phyloP scores from a whole-genome alignment of 2,113 vertebrate species.

The Paracanthobrama guichenoti region DNA sequence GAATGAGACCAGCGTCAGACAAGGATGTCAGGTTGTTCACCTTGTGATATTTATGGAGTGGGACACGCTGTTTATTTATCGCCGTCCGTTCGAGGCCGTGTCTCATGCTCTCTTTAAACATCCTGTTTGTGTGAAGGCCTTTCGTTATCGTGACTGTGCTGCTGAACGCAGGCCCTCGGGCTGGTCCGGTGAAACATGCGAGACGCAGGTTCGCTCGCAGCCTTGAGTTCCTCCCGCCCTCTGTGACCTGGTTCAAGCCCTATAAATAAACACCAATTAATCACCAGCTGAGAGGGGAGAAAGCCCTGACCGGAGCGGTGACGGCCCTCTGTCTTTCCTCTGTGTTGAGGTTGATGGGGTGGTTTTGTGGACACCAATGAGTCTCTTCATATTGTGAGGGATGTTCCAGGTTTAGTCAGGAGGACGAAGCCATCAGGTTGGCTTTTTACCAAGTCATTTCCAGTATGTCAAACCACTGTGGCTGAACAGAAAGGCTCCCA shows the following conservation, averaged over 20 bases:
- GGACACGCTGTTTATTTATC: conserved; percentile 63
- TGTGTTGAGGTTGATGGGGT: background rate
- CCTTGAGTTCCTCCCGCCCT: conserved; percentile 61
- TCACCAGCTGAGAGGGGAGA: conserved; percentile 76
- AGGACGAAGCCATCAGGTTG: too few relatives aligned
- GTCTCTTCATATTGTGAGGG: background rate
- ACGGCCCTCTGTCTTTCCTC: conserved; percentile 46
- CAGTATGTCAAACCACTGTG: too few relatives aligned
- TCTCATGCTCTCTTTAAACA: conserved; percentile 68
- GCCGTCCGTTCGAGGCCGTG: conserved; percentile 54
- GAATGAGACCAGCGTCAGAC: conserved; percentile 35
- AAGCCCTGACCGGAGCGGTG: conserved; percentile 69
- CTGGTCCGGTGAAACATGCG: conserved; percentile 70
- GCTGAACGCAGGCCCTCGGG: conserved; percentile 58
- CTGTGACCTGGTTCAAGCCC: conserved; percentile 71
- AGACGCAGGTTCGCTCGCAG: conserved; percentile 70
- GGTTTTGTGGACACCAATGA: background rate
- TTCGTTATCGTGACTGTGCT: conserved; percentile 60
- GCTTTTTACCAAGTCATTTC: too few relatives aligned
- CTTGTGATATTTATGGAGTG: conserved; percentile 67
- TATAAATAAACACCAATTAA: conserved; percentile 86
- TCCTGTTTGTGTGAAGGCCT: conserved; percentile 63
- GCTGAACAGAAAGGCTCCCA: too few relatives aligned
- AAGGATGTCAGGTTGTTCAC: conserved; percentile 63
- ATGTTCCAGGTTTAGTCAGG: background rate